Evolutionary conservation across 1,140 invertebrate genomes (phyloP).

Genomic region (Lepidurus packardi): DNA sequence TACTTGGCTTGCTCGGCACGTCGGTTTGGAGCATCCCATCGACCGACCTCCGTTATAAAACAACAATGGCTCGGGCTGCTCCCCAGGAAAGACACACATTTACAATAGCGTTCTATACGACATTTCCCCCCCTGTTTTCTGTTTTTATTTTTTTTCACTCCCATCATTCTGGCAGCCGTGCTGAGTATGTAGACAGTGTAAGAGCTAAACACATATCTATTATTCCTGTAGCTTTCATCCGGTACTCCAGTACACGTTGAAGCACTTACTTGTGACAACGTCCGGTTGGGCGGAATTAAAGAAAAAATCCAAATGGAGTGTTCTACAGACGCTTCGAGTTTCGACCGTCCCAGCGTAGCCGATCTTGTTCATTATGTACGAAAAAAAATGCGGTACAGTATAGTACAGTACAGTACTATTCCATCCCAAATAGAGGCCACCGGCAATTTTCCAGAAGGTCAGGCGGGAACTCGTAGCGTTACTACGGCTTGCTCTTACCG

Average conservation of each 20-base stretch:
- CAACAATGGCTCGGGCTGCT: background rate
- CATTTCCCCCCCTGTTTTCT: background rate
- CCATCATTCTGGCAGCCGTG: background rate
- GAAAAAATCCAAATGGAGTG: background rate
- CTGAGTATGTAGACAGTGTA: background rate
- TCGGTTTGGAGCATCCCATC: background rate
- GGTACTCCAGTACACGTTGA: background rate
- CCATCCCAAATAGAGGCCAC: too few species aligned
- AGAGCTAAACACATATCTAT: background rate
- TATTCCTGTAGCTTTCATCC: background rate
- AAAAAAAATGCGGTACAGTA: background rate
- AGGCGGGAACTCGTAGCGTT: too few species aligned
- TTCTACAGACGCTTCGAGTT: background rate
- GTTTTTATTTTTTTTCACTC: background rate
- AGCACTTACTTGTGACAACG: background rate
- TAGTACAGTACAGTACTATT: background rate
- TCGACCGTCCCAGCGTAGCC: background rate
- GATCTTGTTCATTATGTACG: background rate
- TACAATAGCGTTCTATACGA: background rate
- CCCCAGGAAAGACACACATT: conserved; percentile 7
- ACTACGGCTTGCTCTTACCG: too few species aligned
- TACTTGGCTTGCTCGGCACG: background rate
- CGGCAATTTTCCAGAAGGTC: too few species aligned
- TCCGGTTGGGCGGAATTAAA: background rate
- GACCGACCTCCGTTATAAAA: background rate